These are phyloP conservation scores for Drosophila setosimentum DNA, from an alignment of 2,888 invertebrate genomes.

Conservation along the genomic window DNA sequence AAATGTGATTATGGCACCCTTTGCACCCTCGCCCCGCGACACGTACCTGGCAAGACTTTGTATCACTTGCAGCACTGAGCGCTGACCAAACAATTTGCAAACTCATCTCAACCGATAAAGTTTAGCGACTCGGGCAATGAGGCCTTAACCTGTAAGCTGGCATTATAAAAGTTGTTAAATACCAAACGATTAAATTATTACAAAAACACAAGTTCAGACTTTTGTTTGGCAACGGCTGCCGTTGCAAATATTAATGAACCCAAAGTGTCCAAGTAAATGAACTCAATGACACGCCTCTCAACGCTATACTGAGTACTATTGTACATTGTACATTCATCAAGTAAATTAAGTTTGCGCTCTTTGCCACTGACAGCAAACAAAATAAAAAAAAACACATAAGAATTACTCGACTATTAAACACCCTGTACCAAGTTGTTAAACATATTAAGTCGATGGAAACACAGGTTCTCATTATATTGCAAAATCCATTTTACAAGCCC, in stretches of 20 bases:
- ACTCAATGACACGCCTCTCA: slow-evolving; percentile 51
- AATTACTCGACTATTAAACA: not conserved
- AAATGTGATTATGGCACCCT: not conserved
- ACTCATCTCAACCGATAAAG: slow-evolving; percentile 43
- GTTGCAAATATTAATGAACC: slow-evolving; percentile 73
- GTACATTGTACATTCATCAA: slow-evolving; percentile 66
- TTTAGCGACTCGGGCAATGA: slow-evolving; percentile 18
- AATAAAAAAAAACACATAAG: slow-evolving; percentile 1
- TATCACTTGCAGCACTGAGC: slow-evolving; percentile 26
- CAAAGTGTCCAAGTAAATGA: slow-evolving; percentile 61
- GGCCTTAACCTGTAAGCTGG: slow-evolving; percentile 24
- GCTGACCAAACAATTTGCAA: slow-evolving; percentile 55
- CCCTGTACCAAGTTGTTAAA: not conserved
- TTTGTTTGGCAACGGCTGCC: slow-evolving; percentile 36
- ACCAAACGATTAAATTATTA: slow-evolving; percentile 62
- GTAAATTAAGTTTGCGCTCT: slow-evolving; percentile 55
- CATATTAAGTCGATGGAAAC: not conserved
- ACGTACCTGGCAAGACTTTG: slow-evolving; percentile 13
- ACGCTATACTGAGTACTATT: slow-evolving; percentile 7
- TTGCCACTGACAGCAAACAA: slow-evolving; percentile 2
- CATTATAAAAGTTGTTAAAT: slow-evolving; percentile 57
- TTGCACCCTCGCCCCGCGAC: not conserved
- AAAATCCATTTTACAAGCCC: not conserved
- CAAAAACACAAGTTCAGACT: slow-evolving; percentile 20
- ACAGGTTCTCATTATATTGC: not conserved